These are phyloP conservation scores for Plebejus melissa DNA, from an alignment of 2,888 invertebrate genomes.

Conservation along the genomic window DNA sequence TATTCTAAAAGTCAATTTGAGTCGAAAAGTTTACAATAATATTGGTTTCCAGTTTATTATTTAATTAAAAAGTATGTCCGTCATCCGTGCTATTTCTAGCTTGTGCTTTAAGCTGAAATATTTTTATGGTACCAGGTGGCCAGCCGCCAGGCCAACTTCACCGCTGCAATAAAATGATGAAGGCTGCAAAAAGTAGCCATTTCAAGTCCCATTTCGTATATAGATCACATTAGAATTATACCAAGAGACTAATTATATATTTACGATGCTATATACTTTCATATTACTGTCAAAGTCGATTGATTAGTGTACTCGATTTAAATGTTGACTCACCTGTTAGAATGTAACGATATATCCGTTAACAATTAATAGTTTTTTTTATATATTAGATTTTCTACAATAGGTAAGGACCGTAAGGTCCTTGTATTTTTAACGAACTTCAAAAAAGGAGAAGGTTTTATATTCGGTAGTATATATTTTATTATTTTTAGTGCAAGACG, in stretches of 20 bases:
- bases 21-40: neutral
- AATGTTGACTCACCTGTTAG: too few species aligned
- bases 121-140: neutral
- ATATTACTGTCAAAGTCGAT: neutral
- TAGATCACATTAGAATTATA: constrained; percentile 21
- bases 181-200: constrained; percentile 17
- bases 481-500: too few species aligned
- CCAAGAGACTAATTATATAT: neutral
- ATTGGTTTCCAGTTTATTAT: neutral
- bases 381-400: too few species aligned
- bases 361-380: too few species aligned
- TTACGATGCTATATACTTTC: constrained; percentile 1
- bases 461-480: too few species aligned
- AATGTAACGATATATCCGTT: too few species aligned
- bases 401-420: too few species aligned
- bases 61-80: neutral
- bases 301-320: neutral
- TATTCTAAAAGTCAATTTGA: neutral
- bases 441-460: too few species aligned
- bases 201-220: constrained; percentile 8
- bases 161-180: neutral
- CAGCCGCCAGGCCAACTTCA: neutral
- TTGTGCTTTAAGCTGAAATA: neutral
- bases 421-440: too few species aligned
- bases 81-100: too few species aligned